These are phyloP conservation scores for Procambarus virginalis DNA, from an alignment of 1,140 invertebrate genomes.

Conservation along the genomic window DNA sequence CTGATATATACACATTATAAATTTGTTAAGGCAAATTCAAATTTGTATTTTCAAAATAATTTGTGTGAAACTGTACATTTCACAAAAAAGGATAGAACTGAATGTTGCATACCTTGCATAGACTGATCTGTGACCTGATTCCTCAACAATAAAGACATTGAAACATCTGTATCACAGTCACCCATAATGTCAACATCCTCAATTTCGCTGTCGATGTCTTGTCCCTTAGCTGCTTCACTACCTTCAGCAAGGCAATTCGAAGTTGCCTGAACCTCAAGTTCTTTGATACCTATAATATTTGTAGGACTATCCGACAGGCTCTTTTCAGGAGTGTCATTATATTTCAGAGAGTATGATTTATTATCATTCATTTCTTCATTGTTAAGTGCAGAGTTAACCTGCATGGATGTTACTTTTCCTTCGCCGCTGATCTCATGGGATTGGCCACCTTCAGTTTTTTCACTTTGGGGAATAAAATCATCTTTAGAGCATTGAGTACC, in stretches of 20 bases:
- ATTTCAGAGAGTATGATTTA: background rate
- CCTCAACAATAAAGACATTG: background rate
- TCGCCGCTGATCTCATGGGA: background rate
- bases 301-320: background rate
- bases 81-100: background rate
- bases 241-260: background rate
- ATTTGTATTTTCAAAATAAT: too few relatives aligned
- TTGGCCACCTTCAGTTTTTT: background rate
- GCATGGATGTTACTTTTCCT: background rate
- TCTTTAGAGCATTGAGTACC: background rate
- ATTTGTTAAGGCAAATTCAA: too few relatives aligned
- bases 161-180: background rate
- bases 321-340: background rate
- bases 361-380: background rate
- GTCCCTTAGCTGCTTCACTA: background rate
- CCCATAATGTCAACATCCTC: constrained; percentile 25
- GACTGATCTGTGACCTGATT: constrained; percentile 6
- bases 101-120: background rate
- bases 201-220: background rate
- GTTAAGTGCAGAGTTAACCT: background rate
- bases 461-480: too few relatives aligned
- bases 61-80: too few relatives aligned
- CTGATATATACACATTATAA: too few relatives aligned
- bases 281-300: background rate
- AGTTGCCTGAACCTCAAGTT: background rate